Percentiles rank a stretch among this genome's conserved stretches.
Evolutionary conservation across 2,113 vertebrate genomes (phyloP).

Genomic region (Dipodomys stephensi): DNA sequence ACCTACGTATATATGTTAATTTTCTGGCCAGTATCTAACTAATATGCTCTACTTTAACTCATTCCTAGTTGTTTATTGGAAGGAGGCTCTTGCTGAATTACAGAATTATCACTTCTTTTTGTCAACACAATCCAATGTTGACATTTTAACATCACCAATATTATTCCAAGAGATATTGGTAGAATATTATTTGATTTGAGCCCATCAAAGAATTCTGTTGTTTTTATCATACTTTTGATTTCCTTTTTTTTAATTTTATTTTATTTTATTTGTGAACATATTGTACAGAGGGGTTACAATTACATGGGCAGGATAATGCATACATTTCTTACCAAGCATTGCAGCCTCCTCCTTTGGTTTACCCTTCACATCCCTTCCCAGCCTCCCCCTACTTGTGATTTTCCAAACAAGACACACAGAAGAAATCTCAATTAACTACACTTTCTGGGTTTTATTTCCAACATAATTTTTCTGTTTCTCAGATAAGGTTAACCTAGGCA

Average conservation of each 20-base stretch:
- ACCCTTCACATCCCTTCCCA: too few species aligned
- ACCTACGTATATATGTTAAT: too few species aligned
- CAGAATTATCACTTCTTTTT: neutral
- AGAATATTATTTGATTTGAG: neutral
- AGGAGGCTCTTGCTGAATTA: neutral
- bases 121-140: neutral
- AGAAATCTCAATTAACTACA: neutral
- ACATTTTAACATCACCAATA: neutral
- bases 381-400: too few species aligned
- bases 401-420: neutral
- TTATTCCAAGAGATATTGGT: neutral
- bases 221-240: neutral
- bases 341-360: too few species aligned
- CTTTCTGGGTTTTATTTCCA: neutral
- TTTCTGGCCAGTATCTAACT: neutral
- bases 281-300: too few species aligned
- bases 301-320: too few species aligned
- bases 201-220: neutral
- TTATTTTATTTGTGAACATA: too few species aligned
- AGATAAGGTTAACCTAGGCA: neutral
- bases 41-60: neutral
- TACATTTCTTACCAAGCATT: too few species aligned
- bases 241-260: too few species aligned
- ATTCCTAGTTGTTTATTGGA: neutral
- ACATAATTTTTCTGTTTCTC: neutral